Evolutionary conservation across 2,888 invertebrate genomes (phyloP).

Genomic region (Poecilobothrus nobilitatus): DNA sequence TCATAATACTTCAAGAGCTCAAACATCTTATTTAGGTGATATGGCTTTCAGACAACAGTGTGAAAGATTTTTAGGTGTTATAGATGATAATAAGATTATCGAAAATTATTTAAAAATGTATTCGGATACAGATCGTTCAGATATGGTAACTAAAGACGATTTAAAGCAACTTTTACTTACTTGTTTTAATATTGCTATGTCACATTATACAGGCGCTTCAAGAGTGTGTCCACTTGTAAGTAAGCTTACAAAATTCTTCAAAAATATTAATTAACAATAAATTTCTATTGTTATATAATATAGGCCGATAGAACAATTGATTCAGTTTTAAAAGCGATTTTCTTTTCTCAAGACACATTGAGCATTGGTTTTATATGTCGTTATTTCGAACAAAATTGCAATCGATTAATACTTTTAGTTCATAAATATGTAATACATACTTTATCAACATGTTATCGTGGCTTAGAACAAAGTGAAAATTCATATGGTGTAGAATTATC

Average conservation of each 20-base stretch:
- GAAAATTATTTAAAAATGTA: conserved; percentile 63
- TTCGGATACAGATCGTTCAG: conserved; percentile 48
- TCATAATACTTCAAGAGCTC: conserved; percentile 52
- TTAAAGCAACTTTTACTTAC: conserved; percentile 59
- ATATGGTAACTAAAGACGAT: conserved; percentile 54
- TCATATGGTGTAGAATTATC: conserved; percentile 57
- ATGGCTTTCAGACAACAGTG: conserved; percentile 64
- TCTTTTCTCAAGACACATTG: conserved; percentile 66
- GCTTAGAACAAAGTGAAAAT: conserved; percentile 39
- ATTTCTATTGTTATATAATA: conserved; percentile 10
- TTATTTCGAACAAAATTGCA: conserved; percentile 73
- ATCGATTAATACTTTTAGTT: conserved; percentile 63
- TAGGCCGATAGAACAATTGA: conserved; percentile 56
- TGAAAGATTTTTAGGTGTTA: conserved; percentile 53
- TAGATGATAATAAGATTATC: conserved; percentile 53
- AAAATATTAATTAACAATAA: background rate
- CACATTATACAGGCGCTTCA: conserved; percentile 59
- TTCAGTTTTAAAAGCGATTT: conserved; percentile 69
- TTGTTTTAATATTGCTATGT: conserved; percentile 72
- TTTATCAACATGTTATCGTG: conserved; percentile 50
- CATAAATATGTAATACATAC: conserved; percentile 54
- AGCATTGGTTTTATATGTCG: conserved; percentile 69
- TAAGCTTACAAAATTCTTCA: background rate
- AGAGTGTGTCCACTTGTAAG: conserved; percentile 53
- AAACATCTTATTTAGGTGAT: conserved; percentile 53